A percentile compares a stretch with the other conserved stretches of the same genome.
Evolutionary conservation across 2,113 vertebrate genomes (phyloP).

Genomic region (Cacatua alba): DNA sequence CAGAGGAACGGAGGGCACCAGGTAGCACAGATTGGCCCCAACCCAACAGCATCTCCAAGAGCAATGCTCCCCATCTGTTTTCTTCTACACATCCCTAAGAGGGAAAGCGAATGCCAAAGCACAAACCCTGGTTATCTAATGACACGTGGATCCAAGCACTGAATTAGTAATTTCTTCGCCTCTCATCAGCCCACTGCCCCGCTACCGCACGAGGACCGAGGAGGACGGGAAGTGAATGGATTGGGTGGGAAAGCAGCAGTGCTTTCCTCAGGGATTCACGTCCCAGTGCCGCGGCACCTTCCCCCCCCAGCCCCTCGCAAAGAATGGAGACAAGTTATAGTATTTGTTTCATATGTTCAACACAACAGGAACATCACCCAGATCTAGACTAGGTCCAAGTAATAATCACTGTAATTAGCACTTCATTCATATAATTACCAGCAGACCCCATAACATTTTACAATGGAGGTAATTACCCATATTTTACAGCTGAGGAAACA

Average conservation of each 20-base stretch:
- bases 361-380: constrained; percentile 45
- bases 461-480: constrained; percentile 64
- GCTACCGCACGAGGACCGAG: fast-evolving
- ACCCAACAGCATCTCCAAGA: fast-evolving
- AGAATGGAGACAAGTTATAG: not conserved
- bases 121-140: not conserved
- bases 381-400: constrained; percentile 52
- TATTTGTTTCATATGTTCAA: not conserved
- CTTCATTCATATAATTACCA: constrained; percentile 60
- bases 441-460: constrained; percentile 65
- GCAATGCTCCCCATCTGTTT: not conserved
- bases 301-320: not conserved
- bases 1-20: not conserved
- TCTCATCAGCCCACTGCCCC: not conserved
- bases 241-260: not conserved
- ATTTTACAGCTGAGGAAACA: constrained; percentile 67
- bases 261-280: not conserved
- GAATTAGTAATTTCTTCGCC: not conserved
- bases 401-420: constrained; percentile 66
- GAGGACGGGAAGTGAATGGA: fast-evolving
- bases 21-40: not conserved
- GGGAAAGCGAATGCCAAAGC: not conserved
- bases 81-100: not conserved
- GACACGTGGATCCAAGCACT: not conserved
- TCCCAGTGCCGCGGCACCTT: fast-evolving